phyloP scores from a whole-genome alignment of 2,113 vertebrate species.

The Indri indri region DNA sequence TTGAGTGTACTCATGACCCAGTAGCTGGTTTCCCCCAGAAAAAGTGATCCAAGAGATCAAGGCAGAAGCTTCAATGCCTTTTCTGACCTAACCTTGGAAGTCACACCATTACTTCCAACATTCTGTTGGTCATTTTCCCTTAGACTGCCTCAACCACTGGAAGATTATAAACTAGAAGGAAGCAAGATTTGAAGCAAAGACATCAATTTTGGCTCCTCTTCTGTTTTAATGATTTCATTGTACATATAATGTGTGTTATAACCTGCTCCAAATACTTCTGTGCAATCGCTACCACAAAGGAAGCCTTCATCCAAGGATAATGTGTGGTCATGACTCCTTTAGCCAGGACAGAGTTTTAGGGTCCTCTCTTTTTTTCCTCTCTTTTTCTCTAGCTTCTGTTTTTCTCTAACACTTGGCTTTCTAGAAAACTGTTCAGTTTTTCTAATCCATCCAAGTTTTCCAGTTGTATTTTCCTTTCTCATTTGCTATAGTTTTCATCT shows the following conservation, averaged over 20 bases:
- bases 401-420: neutral
- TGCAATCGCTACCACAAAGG: neutral
- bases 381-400: neutral
- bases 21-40: neutral
- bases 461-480: neutral
- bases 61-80: neutral
- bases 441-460: neutral
- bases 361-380: neutral
- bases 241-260: neutral
- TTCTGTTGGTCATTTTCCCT: neutral
- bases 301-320: neutral
- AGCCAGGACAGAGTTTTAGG: neutral
- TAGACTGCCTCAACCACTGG: neutral
- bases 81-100: neutral
- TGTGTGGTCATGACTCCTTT: neutral
- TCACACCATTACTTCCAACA: neutral
- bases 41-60: neutral
- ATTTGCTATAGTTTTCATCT: neutral
- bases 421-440: neutral
- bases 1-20: neutral
- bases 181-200: neutral
- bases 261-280: neutral
- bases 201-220: neutral
- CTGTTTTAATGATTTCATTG: neutral
- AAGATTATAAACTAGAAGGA: neutral